Evolutionary conservation across 1,140 invertebrate species (phyloP), one percentile per base, ranked within the genome.

Genomic region (Bombus fervidus): DNA sequence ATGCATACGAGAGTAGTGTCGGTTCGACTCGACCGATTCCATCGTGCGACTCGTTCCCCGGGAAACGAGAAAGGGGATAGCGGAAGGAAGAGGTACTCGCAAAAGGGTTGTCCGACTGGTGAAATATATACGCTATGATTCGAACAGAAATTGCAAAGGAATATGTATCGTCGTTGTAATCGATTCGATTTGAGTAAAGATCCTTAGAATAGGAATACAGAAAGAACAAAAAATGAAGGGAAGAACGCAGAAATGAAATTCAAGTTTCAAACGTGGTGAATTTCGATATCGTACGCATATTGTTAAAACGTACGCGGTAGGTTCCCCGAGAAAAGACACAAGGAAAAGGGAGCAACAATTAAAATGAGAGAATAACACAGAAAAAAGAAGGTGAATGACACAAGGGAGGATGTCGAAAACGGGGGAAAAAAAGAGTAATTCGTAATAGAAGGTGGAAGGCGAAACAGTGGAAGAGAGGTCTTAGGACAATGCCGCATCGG

Each of bases 401-500:
- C 22, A 13, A 3, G 25, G 5, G 4, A 71, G 59, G 81, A 66
- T 66, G 72, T 59, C 59, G 62, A 69, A 74, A 69, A 68, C 28
- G 47, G 39, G 37, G 25, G 22, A 1, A 15, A 31, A 47, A 41
- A 25, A 39, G 68, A 66, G 72, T n/a, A 64, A 82, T 81, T 64
- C 43, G 78, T 34, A 41, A 78, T 76, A 64, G 66, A 73, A 62
- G 57, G 37, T 64, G 28, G 57, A 64, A 34, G 34, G 74, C 9
- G 62, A 73, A 39, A 53, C 62, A 31, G 59, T 78, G 64, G 83
- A 15, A 80, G 66, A 81, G 80, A 79, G 80, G 68, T 76, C 72
- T 72, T 68, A 68, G 80, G 59, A 90, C 89, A 90, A 90, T 90
- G 80, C 88, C 53, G 76, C 80, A 79, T 86, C 79, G 82, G 78